Base-by-base conservation (phyloP, 2,113 vertebrate genomes). In the Oncorhynchus masou region DNA sequence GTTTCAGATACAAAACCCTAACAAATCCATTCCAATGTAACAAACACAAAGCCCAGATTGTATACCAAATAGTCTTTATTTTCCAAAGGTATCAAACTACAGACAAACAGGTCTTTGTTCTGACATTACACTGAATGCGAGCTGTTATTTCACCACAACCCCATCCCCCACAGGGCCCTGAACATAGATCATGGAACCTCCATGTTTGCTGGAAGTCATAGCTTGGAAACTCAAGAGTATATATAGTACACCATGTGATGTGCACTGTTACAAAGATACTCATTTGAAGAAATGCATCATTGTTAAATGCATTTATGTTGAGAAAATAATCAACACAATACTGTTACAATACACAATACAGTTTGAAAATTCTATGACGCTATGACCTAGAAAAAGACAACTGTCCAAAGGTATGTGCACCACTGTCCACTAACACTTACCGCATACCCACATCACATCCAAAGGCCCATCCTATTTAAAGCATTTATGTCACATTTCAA, bases 361-460 rank as follows among this genome's bases (percentile, higher is more conserved):
- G 27, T 27, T 11, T 11, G 39, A 45, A 12, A 45, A 45, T 45
- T 45, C 9, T 45, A 45, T 45, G 20, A 11, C 9, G 16, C 20
- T 8, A 62, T 62, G 66, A 31, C n/a, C 5, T 5, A 62, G 19
- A 16, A 54, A 54, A 19, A 54, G 59, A 20, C 59, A 60, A n/a
- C 15, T 60, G 59, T 22, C 49, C 49, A 54, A 62, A 62, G 19
- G 7, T 75, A 22, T 72, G 4, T 69, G 59, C n/a, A 6, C 69
- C 15, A 39, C 20, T 68, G 51, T 74, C 74, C 51, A 54, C 16
- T 19, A 68, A 74, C 80, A 80, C 76, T 68, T 81, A 74, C 79
- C 16, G 71, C 70, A 49, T 64, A 75, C 76, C 70, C 19, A 25
- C 67, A 68, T 70, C 84, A 83, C 76, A 65, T 83, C 62, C 79